phyloP scores from a whole-genome alignment of 2,888 invertebrate genomes.

The Andrena fulva region DNA sequence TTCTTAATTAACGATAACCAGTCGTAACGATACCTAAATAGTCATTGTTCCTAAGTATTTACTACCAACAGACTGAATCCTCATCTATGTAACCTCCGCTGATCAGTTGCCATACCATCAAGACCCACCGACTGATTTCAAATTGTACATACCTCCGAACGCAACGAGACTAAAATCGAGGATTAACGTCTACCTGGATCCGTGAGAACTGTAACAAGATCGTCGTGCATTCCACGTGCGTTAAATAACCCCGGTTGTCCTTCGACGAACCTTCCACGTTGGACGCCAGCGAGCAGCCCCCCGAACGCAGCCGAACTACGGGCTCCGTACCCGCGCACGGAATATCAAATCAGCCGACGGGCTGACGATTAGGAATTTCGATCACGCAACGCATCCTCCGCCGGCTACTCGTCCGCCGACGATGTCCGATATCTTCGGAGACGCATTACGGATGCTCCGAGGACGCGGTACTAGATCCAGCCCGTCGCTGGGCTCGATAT shows the following conservation, averaged over 20 bases:
- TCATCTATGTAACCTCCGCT: too few relatives aligned
- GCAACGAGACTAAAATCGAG: not conserved
- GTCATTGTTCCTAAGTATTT: too few relatives aligned
- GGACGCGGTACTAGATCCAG: constrained; percentile 28
- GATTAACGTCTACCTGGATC: not conserved
- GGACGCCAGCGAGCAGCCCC: constrained; percentile 11
- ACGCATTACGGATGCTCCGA: constrained; percentile 21
- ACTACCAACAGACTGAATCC: too few relatives aligned
- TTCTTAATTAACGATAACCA: too few relatives aligned
- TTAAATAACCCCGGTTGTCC: constrained; percentile 37
- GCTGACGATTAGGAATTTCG: constrained; percentile 48
- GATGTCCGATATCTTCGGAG: constrained; percentile 34
- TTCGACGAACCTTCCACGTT: constrained; percentile 14
- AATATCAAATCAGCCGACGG: constrained; percentile 58
- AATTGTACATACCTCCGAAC: too few relatives aligned
- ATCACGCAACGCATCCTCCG: constrained; percentile 53
- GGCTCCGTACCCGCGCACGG: constrained; percentile 15
- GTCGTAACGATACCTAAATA: too few relatives aligned
- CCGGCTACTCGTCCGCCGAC: constrained; percentile 36
- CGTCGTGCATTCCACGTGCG: constrained; percentile 23
- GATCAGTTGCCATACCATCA: too few relatives aligned
- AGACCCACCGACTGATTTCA: too few relatives aligned
- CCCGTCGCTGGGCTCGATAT: constrained; percentile 36
- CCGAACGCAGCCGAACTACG: constrained; percentile 22
- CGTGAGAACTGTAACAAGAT: not conserved